Base-by-base conservation (phyloP, 2,888 invertebrate species). In the Ametastegia equiseti region DNA sequence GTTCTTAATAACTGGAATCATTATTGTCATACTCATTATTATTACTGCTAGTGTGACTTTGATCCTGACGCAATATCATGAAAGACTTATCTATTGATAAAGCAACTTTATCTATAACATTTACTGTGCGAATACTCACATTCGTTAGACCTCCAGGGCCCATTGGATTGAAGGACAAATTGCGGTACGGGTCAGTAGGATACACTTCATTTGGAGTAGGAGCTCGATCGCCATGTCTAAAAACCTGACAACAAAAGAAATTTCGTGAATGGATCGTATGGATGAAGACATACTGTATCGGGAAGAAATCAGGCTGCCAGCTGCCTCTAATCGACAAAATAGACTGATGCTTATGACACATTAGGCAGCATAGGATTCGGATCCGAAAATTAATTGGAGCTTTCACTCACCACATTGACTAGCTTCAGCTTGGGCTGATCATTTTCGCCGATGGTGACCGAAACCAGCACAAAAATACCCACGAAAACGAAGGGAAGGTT, bases 191-290 rank as follows among this genome's bases (percentile, higher is more conserved):
- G 85, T 95, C 94, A 39, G 93, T 93, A 0, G 95, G 94, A 87
- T 93, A 95, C 65, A 93, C 90, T 9, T 92, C 92, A 77, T 93
- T 83, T 19, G 91, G 85, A 81, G 94, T 94, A 0, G 96, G 95
- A 27, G 95, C 94, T 81, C 96, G 92, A 87, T 96, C 96, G 1
- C 96, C 96, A 88, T 96, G 96, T 65, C 96, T 93, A 88, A 94
- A 95, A 50, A 96, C 88, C 94, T 95, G 5, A 54, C 19, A 15
- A 23, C 2, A 33, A 54, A 19, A 27, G 6, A 45, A 7, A 47
- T 9, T 42, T n/a, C n/a, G n/a, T n/a, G n/a, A n/a, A n/a, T n/a
- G n/a, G n/a, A n/a, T n/a, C n/a, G n/a, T n/a, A n/a, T n/a, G n/a
- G n/a, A n/a, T n/a, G n/a, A n/a, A n/a, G n/a, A n/a, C 42, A 42